phyloP scores from a whole-genome alignment of 2,888 invertebrate species.

The Trichogramma evanescens region DNA sequence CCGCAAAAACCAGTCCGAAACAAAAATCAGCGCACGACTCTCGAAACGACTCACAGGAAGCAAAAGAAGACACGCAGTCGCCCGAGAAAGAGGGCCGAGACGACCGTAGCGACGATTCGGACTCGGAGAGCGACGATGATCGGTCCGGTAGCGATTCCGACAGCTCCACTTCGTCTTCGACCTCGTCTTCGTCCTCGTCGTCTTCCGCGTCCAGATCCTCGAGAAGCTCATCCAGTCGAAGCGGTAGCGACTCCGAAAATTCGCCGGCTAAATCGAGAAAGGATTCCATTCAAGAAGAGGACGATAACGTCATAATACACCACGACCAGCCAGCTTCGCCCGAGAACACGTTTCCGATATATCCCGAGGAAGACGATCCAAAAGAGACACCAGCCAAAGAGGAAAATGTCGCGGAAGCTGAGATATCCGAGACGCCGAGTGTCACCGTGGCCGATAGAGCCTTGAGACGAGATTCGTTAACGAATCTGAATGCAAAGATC shows the following conservation, averaged over 20 bases:
- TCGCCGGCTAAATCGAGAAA: neutral
- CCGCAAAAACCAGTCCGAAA: neutral
- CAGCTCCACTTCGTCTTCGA: constrained; percentile 27
- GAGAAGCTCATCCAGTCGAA: neutral
- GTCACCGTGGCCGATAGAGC: constrained; percentile 38
- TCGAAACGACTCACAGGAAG: neutral
- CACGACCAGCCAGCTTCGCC: constrained; percentile 27
- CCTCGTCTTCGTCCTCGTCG: constrained; percentile 30
- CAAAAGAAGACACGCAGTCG: neutral
- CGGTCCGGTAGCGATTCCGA: constrained; percentile 4
- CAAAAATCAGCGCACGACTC: neutral
- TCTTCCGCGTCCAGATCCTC: constrained; percentile 23
- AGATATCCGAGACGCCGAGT: constrained; percentile 42
- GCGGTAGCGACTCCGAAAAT: neutral
- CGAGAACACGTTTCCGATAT: constrained; percentile 32
- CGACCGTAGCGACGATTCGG: neutral
- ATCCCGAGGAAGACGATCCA: constrained; percentile 14
- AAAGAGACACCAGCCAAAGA: constrained; percentile 41
- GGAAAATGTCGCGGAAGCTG: constrained; percentile 29
- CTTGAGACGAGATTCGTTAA: constrained; percentile 32
- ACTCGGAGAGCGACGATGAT: constrained; percentile 9
- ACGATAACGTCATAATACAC: neutral
- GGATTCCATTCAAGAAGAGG: neutral
- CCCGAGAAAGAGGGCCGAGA: neutral
- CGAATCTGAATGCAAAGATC: constrained; percentile 38